Conservation (phyloP, 2,797 vertebrate species). For the Gallinago nigripennis region DNA sequence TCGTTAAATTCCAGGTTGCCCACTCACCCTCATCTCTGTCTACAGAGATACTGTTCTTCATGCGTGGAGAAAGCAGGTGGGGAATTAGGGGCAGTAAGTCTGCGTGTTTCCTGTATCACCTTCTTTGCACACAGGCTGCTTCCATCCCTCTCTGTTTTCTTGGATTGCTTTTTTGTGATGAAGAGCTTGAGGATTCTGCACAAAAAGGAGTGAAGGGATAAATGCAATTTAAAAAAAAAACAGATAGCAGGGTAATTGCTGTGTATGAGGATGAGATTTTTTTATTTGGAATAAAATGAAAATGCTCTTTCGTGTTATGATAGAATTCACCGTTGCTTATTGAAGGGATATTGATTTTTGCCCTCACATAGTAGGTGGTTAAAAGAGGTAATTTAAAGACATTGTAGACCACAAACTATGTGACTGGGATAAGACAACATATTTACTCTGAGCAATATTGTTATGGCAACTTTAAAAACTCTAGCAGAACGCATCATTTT, state of each 20-base stretch:
- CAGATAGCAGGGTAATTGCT: background rate
- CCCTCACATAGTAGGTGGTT: background rate
- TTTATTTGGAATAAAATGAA: background rate
- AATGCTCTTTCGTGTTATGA: background rate
- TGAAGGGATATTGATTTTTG: slow-evolving; percentile 17
- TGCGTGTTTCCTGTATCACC: background rate
- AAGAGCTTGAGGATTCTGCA: background rate
- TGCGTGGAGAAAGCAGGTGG: background rate
- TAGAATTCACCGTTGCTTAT: background rate
- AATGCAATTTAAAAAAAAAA: background rate
- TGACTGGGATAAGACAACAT: background rate
- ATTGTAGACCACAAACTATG: background rate
- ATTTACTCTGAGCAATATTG: background rate
- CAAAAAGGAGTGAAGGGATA: background rate
- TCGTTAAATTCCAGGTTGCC: slow-evolving; percentile 19
- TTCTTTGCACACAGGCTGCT: background rate
- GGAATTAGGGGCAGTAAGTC: background rate
- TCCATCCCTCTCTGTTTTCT: background rate
- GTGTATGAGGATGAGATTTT: background rate
- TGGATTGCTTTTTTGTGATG: background rate
- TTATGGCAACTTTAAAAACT: background rate
- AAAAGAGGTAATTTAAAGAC: background rate
- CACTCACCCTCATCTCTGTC: slow-evolving; percentile 4
- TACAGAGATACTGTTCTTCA: background rate
- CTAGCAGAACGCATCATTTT: background rate